phyloP scores from a whole-genome alignment of 1,140 invertebrate species.

The Halesus radiatus region DNA sequence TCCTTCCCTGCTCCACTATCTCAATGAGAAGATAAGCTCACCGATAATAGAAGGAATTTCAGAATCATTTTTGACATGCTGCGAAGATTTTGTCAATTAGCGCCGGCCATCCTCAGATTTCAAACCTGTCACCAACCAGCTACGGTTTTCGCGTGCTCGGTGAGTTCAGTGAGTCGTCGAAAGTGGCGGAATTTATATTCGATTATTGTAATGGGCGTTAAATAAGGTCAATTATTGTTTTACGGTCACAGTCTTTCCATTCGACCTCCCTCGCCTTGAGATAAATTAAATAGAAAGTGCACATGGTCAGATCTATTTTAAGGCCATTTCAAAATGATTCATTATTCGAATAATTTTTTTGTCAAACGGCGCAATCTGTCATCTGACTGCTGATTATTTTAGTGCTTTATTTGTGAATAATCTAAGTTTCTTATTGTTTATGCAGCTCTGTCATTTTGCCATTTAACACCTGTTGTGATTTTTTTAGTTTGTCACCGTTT shows the following conservation, averaged over 20 bases:
- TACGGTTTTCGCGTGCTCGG: conserved; percentile 3
- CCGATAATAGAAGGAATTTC: background rate
- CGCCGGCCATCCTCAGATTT: conserved; percentile 27
- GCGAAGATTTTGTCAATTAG: conserved; percentile 25
- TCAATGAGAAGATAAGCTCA: conserved; percentile 19
- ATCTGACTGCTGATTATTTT: background rate
- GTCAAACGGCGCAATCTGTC: background rate
- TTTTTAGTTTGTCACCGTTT: background rate
- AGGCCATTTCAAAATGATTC: background rate
- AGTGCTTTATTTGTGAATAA: no score
- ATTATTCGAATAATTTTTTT: background rate
- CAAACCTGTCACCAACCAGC: conserved; percentile 14
- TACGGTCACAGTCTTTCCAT: conserved; percentile 12
- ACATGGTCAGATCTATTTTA: background rate
- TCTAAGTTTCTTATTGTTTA: no score
- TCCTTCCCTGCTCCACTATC: conserved; percentile 1
- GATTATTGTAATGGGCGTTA: background rate
- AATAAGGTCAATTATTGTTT: conserved; percentile 38
- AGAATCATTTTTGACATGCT: background rate
- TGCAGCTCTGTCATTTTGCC: background rate
- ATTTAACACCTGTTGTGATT: conserved; percentile 17
- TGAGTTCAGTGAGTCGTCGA: conserved; percentile 27
- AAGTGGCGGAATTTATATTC: background rate
- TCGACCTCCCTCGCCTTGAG: conserved; percentile 19
- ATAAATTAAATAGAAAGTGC: conserved; percentile 29